phyloP scores from a whole-genome alignment of 2,797 vertebrate genomes.

The Trichosurus vulpecula region DNA sequence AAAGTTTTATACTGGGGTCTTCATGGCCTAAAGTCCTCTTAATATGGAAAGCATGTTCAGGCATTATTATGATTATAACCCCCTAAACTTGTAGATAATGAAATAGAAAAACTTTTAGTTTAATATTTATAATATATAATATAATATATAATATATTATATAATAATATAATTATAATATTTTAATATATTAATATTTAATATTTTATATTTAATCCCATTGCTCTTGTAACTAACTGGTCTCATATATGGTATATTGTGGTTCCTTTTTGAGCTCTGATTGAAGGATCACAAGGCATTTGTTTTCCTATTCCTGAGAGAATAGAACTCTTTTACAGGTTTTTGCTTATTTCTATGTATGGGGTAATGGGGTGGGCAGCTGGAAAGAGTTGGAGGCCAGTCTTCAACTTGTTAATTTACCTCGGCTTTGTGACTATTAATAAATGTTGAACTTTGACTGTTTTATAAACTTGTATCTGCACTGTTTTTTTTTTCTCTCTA shows the following conservation, averaged over 20 bases:
- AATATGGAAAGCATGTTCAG: not conserved
- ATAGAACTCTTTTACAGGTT: not conserved
- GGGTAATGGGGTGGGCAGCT: not conserved
- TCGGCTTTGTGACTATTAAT: not conserved
- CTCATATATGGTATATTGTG: not conserved
- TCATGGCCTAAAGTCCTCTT: not conserved
- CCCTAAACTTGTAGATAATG: not conserved
- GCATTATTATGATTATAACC: not conserved
- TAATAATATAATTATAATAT: too few species aligned
- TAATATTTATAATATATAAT: too few species aligned
- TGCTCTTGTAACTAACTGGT: not conserved
- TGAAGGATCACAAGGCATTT: not conserved
- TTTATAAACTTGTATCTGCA: not conserved
- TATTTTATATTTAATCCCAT: too few species aligned
- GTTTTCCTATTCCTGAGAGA: not conserved
- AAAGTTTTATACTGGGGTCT: not conserved
- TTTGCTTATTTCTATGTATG: not conserved
- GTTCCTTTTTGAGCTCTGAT: not conserved
- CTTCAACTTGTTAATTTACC: not conserved
- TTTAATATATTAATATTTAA: too few species aligned
- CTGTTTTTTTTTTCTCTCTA: not conserved
- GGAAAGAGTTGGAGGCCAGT: not conserved
- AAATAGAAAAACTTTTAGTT: not conserved
- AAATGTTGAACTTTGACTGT: not conserved
- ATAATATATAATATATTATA: too few species aligned